Percentiles rank a stretch among this genome's conserved stretches.
phyloP scores from a whole-genome alignment of 2,113 vertebrate genomes.

The Equus przewalskii region DNA sequence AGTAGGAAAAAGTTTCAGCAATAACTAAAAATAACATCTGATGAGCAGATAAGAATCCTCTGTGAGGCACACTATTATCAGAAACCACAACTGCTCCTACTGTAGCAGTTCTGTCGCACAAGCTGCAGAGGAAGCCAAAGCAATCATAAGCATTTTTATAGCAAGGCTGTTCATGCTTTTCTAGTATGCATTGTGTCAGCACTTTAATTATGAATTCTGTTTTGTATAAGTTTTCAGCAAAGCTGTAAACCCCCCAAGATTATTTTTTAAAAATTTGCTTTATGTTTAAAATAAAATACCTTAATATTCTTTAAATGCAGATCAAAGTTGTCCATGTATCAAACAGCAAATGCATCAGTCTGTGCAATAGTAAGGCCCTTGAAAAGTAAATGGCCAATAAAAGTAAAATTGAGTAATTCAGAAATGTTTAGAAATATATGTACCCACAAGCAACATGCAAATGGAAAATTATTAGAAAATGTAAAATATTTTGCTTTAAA shows the following conservation, averaged over 20 bases:
- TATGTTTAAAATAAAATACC: slow-evolving; percentile 65
- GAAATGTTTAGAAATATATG: not conserved
- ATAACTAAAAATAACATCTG: slow-evolving; percentile 80
- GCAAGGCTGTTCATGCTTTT: slow-evolving; percentile 78
- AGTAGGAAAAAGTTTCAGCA: slow-evolving; percentile 78
- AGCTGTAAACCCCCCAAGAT: slow-evolving; percentile 79
- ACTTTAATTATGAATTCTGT: slow-evolving; percentile 86
- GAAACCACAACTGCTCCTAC: slow-evolving; percentile 70
- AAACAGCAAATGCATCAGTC: not conserved
- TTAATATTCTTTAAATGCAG: slow-evolving; percentile 60
- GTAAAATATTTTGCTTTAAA: not conserved
- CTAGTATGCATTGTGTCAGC: slow-evolving; percentile 81
- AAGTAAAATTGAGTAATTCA: slow-evolving; percentile 20
- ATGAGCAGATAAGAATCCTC: slow-evolving; percentile 83
- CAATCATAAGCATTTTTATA: slow-evolving; percentile 85
- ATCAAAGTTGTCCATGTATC: not conserved
- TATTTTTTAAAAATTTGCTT: slow-evolving; percentile 49
- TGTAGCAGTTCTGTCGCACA: slow-evolving; percentile 67
- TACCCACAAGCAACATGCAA: not conserved
- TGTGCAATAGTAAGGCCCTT: not conserved
- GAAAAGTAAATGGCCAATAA: not conserved
- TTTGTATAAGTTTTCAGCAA: slow-evolving; percentile 80
- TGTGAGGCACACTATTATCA: slow-evolving; percentile 79
- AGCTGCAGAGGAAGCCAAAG: slow-evolving; percentile 73
- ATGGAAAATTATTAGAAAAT: not conserved